Base-by-base conservation (phyloP, 2,797 vertebrate genomes). In the Sciaenops ocellatus region DNA sequence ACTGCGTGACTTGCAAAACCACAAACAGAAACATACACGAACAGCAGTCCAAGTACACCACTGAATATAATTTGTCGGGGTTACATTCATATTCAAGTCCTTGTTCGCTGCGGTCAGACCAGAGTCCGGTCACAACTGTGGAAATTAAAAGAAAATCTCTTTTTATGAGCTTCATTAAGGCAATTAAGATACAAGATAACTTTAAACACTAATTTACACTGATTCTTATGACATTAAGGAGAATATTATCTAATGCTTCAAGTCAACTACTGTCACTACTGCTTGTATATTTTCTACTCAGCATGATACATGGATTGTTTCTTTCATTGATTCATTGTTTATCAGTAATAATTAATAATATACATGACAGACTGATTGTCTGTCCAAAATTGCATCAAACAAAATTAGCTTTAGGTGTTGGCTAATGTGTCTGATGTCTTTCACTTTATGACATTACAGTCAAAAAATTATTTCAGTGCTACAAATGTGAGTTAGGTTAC, bases 61-160 rank as follows among this genome's bases (percentile, higher is more conserved):
- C 54, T 55, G 46, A 65, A 87, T 65, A 87, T 75, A 71, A 67
- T 69, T 81, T 84, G 48, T 85, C 61, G 84, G 88, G 79, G 74
- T 86, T 92, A 95, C 93, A 95, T 95, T 94, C 92, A 92, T 91
- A 76, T 94, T 92, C 86, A 93, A 88, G 89, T 90, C 82, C 87
- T 83, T 80, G 73, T 83, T 85, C 26, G 30, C 73, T 84, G 78
- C 84, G 73, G 86, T 82, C 78, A 80, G 84, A 91, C 82, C 65
- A 67, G 62, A 76, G 81, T 84, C 75, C 73, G 60, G 80, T 76
- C 83, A 69, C 42, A 72, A 47, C 62, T 51, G 51, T 76, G 60
- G 63, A 83, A 69, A 82, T 68, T 34, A 34, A 87, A 85, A 70
- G 54, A 46, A 38, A 38, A 54, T 86, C 63, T 73, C 60, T 50